Percentiles rank a stretch among this genome's conserved stretches.
Conservation (phyloP, 2,797 vertebrate species). For the Acrocephalus scirpaceus region DNA sequence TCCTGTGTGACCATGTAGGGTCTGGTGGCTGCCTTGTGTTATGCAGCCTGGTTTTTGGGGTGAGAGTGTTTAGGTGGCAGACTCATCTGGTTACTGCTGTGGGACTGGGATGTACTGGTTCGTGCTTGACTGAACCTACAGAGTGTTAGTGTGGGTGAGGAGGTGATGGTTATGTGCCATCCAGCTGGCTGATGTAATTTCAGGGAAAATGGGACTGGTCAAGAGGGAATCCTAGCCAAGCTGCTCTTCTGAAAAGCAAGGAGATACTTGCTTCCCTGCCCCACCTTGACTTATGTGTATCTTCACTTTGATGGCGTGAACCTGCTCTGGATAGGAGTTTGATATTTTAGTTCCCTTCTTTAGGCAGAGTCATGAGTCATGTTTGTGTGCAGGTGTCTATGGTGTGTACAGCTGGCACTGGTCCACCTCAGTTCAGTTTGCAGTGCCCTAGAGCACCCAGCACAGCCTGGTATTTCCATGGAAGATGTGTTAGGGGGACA, state of each 20-base stretch:
- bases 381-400: neutral
- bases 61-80: neutral
- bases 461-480: neutral
- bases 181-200: neutral
- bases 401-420: neutral
- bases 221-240: neutral
- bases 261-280: neutral
- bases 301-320: neutral
- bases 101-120: neutral
- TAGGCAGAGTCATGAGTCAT: neutral
- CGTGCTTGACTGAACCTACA: neutral
- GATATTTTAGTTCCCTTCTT: neutral
- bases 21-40: neutral
- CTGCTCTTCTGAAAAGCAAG: neutral
- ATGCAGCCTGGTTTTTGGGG: fast-evolving
- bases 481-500: fast-evolving
- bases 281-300: neutral
- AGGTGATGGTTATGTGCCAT: neutral
- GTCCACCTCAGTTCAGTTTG: fast-evolving
- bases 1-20: fast-evolving
- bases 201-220: neutral
- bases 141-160: neutral
- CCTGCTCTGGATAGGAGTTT: neutral
- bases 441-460: neutral
- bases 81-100: neutral